Base-by-base conservation (phyloP, 2,797 vertebrate species). In the Eupleurogrammus muticus region DNA sequence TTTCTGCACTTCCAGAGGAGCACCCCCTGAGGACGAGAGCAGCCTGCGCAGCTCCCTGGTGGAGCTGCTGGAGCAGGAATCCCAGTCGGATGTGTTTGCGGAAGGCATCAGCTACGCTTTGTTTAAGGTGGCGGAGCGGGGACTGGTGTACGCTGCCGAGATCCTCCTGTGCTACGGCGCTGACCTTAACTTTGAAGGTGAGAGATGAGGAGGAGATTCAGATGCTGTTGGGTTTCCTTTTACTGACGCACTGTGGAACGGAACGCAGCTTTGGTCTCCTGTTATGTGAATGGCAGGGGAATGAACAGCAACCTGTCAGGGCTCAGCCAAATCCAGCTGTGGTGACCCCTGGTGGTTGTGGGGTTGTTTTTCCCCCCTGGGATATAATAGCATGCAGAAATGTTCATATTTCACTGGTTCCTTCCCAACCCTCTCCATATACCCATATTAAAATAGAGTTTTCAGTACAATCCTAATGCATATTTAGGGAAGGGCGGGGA, bases 111-210 rank as follows among this genome's bases (percentile, higher is more conserved):
- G 96, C 92, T 98, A 95, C 2, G 91, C 95, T 4, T 86, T 99
- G 84, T 93, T 97, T 70, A 97, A 97, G 86, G 90, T 98, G 76
- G 93, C 96, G 0, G 96, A 98, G 85, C 86, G 92, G n/a, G 97
- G 97, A 2, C 88, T 95, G 0, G 70, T 94, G 0, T 50, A 64
- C 0, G 95, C 94, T 0, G 97, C 96, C 0, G 90, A 94, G 60
- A 87, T 95, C 48, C 95, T 99, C 4, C 92, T 99, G 34, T 92
- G 82, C 44, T 91, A 94, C 0, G 96, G 96, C 8, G 97, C 97
- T 24, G 94, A 96, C 80, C 89, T 98, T 38, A 93, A 94, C 90
- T 98, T 98, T 87, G 97, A 98, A 92, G 97, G 97, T 97, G 44
- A 86, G 60, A 67, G 50, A 56, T 10, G 2, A 28, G 19, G 7